Conservation (phyloP, 2,797 vertebrate species). For the Caiman crocodilus region DNA sequence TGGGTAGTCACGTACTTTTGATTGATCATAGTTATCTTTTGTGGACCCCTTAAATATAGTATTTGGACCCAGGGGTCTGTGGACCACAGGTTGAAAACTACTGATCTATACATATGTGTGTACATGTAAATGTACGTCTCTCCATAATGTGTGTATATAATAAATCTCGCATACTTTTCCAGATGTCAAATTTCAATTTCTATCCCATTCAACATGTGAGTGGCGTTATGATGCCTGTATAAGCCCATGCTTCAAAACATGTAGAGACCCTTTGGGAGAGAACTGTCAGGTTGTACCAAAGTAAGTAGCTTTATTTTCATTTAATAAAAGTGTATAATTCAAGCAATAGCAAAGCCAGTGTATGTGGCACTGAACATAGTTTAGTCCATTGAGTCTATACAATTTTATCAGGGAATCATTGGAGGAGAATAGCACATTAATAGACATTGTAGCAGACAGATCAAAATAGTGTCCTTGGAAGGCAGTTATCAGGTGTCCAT, state of each 20-base stretch:
- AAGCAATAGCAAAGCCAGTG: background rate
- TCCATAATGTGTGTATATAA: background rate
- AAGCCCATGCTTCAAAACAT: conserved; percentile 93
- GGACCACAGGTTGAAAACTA: too few species aligned
- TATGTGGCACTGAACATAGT: accelerated
- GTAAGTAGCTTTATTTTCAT: conserved; percentile 78
- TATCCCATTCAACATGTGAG: conserved; percentile 86
- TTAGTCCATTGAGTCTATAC: background rate
- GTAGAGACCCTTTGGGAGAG: conserved; percentile 89
- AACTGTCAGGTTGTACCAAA: conserved; percentile 88
- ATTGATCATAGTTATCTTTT: too few species aligned
- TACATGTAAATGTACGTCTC: accelerated
- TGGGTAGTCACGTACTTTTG: too few species aligned
- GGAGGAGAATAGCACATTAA: background rate
- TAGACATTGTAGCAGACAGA: background rate
- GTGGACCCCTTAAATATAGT: too few species aligned
- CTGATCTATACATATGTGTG: background rate
- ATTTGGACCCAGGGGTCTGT: too few species aligned
- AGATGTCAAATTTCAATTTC: conserved; percentile 82
- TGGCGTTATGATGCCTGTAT: conserved; percentile 93
- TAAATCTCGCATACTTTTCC: conserved; percentile 16
- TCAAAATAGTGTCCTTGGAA: background rate
- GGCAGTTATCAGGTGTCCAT: background rate
- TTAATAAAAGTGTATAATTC: background rate
- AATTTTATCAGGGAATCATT: background rate